A percentile compares a stretch with the other conserved stretches of the same genome.
Conservation (phyloP, 2,797 vertebrate genomes). For the Bradypus variegatus region DNA sequence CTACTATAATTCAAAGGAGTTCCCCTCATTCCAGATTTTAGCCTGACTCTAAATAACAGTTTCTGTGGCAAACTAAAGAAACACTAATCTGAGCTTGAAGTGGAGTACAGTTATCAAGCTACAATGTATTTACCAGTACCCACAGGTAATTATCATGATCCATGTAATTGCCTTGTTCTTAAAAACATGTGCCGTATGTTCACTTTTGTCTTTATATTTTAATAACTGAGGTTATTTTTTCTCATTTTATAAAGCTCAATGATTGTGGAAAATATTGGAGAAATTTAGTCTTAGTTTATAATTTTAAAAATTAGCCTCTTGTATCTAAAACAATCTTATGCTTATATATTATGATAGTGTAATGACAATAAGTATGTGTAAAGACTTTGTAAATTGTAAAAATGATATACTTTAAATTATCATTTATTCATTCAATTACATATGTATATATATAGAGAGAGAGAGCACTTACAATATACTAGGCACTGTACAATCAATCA, state of each 20-base stretch:
- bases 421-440: background rate
- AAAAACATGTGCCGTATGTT: constrained; percentile 5
- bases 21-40: background rate
- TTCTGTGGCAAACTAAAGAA: constrained; percentile 1
- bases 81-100: background rate
- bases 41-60: constrained; percentile 20
- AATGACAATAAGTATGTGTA: background rate
- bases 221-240: background rate
- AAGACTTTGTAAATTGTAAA: background rate
- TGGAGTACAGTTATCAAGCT: background rate
- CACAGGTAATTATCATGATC: constrained; percentile 1
- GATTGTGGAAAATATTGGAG: background rate
- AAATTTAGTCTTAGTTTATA: background rate
- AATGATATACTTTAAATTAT: background rate
- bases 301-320: background rate
- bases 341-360: background rate
- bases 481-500: background rate
- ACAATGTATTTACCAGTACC: background rate
- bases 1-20: background rate
- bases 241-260: background rate
- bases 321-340: background rate
- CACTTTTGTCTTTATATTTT: background rate
- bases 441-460: too few species aligned
- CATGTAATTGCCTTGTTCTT: constrained; percentile 18
- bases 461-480: background rate